Evolutionary conservation across 2,888 invertebrate species (phyloP).

Genomic region (Dynastes hyllus): DNA sequence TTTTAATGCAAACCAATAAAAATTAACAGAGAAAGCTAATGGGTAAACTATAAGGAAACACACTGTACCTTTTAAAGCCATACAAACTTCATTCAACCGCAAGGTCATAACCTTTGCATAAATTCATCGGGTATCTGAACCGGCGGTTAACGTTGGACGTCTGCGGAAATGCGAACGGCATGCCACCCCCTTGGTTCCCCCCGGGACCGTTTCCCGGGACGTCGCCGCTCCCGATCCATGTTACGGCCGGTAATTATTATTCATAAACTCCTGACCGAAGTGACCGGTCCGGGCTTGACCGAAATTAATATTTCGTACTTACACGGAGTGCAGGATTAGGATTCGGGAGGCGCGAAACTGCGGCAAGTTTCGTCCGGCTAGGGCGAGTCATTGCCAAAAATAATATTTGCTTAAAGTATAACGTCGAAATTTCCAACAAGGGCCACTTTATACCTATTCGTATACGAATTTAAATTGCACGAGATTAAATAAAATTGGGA

Average conservation of each 20-base stretch:
- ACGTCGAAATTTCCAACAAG: too few species aligned
- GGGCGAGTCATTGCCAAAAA: conserved; percentile 8
- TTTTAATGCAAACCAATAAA: too few species aligned
- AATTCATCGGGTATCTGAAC: neutral
- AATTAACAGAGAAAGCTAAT: too few species aligned
- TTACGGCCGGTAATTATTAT: conserved; percentile 71
- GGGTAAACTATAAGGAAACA: too few species aligned
- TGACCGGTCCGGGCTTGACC: conserved; percentile 67
- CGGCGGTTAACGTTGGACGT: conserved; percentile 49
- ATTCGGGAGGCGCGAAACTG: neutral
- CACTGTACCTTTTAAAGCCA: too few species aligned
- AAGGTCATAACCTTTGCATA: conserved; percentile 34
- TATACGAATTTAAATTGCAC: too few species aligned
- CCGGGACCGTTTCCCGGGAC: too few species aligned
- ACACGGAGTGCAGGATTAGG: conserved; percentile 55
- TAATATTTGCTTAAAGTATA: conserved; percentile 26
- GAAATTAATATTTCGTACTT: conserved; percentile 68
- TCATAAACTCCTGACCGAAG: conserved; percentile 69
- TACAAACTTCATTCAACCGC: conserved; percentile 19
- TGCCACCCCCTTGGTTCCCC: conserved; percentile 59
- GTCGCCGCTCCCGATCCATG: conserved; percentile 66
- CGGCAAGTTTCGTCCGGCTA: too few species aligned
- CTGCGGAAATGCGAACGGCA: conserved; percentile 57
- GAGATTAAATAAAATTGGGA: too few species aligned
- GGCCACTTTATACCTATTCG: too few species aligned